A percentile compares a stretch with the other conserved stretches of the same genome.
These are phyloP conservation scores for Enteromius afrohamiltoni DNA, from an alignment of 2,797 vertebrate species.

Conservation along the genomic window DNA sequence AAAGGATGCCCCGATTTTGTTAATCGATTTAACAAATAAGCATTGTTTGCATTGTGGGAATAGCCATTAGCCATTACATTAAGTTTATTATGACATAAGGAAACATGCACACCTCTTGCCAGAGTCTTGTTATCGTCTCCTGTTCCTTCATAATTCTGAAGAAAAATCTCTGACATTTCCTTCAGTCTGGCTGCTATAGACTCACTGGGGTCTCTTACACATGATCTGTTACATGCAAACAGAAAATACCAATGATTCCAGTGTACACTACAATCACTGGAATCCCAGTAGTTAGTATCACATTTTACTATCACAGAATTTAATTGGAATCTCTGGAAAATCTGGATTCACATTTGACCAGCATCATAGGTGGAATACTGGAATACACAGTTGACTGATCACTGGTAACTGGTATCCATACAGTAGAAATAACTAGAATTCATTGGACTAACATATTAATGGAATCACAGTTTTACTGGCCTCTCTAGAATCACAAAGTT, in stretches of 20 bases:
- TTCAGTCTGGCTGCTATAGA: constrained; percentile 84
- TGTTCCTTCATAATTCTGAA: constrained; percentile 74
- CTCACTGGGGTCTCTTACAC: constrained; percentile 88
- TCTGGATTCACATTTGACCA: neutral
- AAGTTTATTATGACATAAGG: neutral
- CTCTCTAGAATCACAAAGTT: neutral
- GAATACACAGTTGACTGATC: neutral
- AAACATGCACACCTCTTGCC: constrained; percentile 79
- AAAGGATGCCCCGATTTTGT: neutral
- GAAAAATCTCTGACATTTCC: constrained; percentile 87
- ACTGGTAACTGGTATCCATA: neutral
- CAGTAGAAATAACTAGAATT: neutral
- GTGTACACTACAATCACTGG: neutral
- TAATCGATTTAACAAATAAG: neutral
- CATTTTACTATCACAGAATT: no score
- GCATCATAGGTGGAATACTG: neutral
- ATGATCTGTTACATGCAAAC: constrained; percentile 73
- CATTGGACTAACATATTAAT: neutral
- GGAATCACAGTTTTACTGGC: neutral
- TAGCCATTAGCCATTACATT: neutral
- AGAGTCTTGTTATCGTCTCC: constrained; percentile 74
- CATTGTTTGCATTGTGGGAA: neutral
- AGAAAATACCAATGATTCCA: constrained; percentile 7
- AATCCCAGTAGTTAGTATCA: neutral
- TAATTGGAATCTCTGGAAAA: neutral